Conservation (phyloP, 2,113 vertebrate species). For the Dicerorhinus sumatrensis region DNA sequence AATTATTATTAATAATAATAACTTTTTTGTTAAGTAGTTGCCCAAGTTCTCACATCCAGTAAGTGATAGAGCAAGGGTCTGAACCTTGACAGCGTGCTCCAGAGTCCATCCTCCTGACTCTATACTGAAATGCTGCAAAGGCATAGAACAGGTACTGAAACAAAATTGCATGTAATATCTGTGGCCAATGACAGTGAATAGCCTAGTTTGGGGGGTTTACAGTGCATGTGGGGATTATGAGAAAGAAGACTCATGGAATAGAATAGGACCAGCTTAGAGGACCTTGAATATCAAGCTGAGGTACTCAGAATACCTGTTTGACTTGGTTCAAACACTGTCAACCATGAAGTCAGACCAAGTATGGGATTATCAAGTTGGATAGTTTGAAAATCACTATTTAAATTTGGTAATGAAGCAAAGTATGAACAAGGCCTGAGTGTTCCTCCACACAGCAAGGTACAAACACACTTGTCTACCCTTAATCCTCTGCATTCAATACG, state of each 20-base stretch:
- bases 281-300: background rate
- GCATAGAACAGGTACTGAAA: background rate
- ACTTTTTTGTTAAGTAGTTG: background rate
- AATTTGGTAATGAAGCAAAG: conserved; percentile 67
- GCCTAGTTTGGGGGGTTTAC: background rate
- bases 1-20: no score
- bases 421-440: conserved; percentile 33
- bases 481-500: conserved; percentile 68
- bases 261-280: background rate
- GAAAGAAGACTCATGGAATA: background rate
- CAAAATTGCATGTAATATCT: background rate
- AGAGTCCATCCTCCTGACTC: background rate
- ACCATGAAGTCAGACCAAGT: background rate
- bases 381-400: conserved; percentile 56
- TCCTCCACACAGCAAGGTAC: background rate
- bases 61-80: background rate
- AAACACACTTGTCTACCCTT: conserved; percentile 69
- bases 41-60: background rate
- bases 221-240: background rate
- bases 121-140: accelerated
- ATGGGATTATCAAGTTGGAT: background rate
- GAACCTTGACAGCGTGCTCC: accelerated
- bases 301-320: background rate
- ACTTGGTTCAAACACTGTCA: background rate
- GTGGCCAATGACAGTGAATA: background rate